Evolutionary conservation across 2,888 invertebrate species (phyloP), one percentile per base, ranked within the genome.

Genomic region (Drosophila borealis): DNA sequence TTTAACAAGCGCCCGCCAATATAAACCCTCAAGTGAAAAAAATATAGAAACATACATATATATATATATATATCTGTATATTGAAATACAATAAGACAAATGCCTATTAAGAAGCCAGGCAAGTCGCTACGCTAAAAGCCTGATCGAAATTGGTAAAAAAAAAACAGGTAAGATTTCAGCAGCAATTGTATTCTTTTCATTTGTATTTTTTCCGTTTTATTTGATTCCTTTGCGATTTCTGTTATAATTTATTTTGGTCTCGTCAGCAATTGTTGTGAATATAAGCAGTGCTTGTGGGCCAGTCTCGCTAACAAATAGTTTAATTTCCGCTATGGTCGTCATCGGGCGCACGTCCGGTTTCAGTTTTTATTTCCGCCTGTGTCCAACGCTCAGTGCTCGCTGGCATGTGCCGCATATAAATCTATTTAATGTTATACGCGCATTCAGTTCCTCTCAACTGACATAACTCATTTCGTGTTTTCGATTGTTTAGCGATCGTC

Each of bases 281-380:
- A 10, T 37, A 39, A 51, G 51, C 13, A 11, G 41, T 1, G n/a
- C 4, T 9, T n/a, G 37, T 34, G 14, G 21, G 21, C 21, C 34
- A 48, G 25, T n/a, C 50, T 17, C 48, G 33, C 74, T 46, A 73
- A 71, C 86, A 85, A 88, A 85, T 85, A 85, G 88, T 88, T 85
- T 85, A 85, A 85, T 85, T 86, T 85, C 85, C 85, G 88, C 87
- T 59, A 44, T 71, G 70, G 66, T 74, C 83, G 71, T 77, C 87
- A 64, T 76, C 76, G 68, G 55, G 66, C 74, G 56, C 69, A 83
- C 83, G 67, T 85, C 88, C 85, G 85, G 88, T 86, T 88, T 86
- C 87, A 85, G 86, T 86, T 85, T 84, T 77, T 83, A 79, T 88
- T 85, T 85, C 86, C 85, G 86, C 64, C 59, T 14, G 51, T 13